phyloP scores from a whole-genome alignment of 2,888 invertebrate species.

The Ephialtes manifestator region DNA sequence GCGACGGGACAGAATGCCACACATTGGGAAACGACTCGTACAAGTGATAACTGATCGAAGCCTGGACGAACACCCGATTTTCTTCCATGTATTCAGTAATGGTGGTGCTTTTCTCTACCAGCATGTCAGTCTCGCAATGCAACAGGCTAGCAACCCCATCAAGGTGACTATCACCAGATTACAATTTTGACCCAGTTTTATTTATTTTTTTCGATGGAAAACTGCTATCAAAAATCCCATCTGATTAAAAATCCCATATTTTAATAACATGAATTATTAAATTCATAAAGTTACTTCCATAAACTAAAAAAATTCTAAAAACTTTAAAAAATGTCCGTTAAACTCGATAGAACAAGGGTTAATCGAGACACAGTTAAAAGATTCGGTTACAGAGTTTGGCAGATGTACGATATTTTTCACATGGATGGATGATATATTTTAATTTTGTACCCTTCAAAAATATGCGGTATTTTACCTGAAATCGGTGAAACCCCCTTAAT shows the following conservation, averaged over 20 bases:
- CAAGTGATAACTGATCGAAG: slow-evolving; percentile 90
- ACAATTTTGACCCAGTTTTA: too few relatives aligned
- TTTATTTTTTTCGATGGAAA: too few relatives aligned
- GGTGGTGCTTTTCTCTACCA: slow-evolving; percentile 92
- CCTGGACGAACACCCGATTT: slow-evolving; percentile 90
- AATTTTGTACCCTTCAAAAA: not conserved
- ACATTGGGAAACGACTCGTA: slow-evolving; percentile 89
- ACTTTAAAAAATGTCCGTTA: too few relatives aligned
- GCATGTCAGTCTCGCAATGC: slow-evolving; percentile 89
- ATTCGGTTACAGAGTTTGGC: too few relatives aligned
- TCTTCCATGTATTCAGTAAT: slow-evolving; percentile 92
- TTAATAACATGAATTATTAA: too few relatives aligned
- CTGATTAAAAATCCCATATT: not conserved
- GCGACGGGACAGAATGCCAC: slow-evolving; percentile 88
- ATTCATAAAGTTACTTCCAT: too few relatives aligned
- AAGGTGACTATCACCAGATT: slow-evolving; percentile 81
- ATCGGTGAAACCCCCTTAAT: not conserved
- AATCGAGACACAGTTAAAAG: too few relatives aligned
- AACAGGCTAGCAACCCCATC: slow-evolving; percentile 87
- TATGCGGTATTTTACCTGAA: not conserved
- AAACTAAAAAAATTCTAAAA: too few relatives aligned
- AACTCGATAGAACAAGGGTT: too few relatives aligned
- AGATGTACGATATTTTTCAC: too few relatives aligned
- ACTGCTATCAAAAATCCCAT: not conserved
- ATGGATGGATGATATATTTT: too few relatives aligned